Percentiles rank a stretch among this genome's conserved stretches.
Evolutionary conservation across 2,888 invertebrate genomes (phyloP).

Genomic region (Harpalus rufipes): DNA sequence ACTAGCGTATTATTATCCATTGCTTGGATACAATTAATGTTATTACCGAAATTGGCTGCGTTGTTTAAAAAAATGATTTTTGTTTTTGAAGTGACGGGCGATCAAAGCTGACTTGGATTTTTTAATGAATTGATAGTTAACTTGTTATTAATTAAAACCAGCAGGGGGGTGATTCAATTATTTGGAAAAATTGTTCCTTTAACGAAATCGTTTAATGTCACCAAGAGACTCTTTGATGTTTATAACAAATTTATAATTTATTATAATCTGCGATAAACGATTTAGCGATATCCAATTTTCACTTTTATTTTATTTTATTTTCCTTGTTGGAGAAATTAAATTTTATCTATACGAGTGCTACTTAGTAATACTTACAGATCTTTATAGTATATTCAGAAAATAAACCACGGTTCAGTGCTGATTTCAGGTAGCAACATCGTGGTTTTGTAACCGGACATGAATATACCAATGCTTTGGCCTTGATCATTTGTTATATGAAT

Average conservation of each 20-base stretch:
- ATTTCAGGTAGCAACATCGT: too few relatives aligned
- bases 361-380: too few relatives aligned
- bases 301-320: neutral
- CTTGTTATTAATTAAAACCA: constrained; percentile 45
- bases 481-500: too few relatives aligned
- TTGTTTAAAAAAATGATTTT: constrained; percentile 13
- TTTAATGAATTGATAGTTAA: constrained; percentile 50
- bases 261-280: neutral
- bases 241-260: constrained; percentile 27
- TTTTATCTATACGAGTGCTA: too few relatives aligned
- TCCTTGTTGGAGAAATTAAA: too few relatives aligned
- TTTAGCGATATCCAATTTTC: neutral
- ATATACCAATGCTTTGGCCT: too few relatives aligned
- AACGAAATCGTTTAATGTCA: constrained; percentile 36
- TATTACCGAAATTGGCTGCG: constrained; percentile 57
- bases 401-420: too few relatives aligned
- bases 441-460: too few relatives aligned
- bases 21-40: constrained; percentile 62
- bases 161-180: constrained; percentile 55
- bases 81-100: neutral
- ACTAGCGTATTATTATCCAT: constrained; percentile 53
- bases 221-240: constrained; percentile 16
- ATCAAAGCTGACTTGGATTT: constrained; percentile 26
- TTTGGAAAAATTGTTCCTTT: constrained; percentile 42
- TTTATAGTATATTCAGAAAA: too few relatives aligned